phyloP scores from a whole-genome alignment of 2,888 invertebrate species.

The Agriotes lineatus region DNA sequence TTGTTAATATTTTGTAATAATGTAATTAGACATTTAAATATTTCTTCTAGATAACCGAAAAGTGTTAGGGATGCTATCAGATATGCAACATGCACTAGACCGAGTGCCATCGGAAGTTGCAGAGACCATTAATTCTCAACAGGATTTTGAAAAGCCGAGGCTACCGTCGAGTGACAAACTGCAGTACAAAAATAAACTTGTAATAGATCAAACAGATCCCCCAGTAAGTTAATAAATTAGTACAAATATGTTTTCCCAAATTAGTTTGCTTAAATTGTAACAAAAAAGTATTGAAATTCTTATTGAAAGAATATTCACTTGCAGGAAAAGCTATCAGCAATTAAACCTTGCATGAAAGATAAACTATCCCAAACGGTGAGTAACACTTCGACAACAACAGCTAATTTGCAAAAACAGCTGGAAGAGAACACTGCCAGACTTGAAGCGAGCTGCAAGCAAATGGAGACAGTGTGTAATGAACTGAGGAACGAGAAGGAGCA shows the following conservation, averaged over 20 bases:
- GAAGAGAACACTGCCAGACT: slow-evolving; percentile 62
- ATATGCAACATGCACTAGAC: slow-evolving; percentile 62
- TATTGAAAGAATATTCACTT: too few species aligned
- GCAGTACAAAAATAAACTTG: background rate
- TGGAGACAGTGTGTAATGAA: slow-evolving; percentile 60
- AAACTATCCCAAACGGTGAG: background rate
- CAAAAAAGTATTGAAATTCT: background rate
- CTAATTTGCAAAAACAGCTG: slow-evolving; percentile 59
- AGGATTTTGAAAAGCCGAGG: slow-evolving; percentile 46
- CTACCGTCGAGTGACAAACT: slow-evolving; percentile 13
- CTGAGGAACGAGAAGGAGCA: slow-evolving; percentile 61
- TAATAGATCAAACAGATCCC: background rate
- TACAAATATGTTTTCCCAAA: too few species aligned
- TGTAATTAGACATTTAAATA: background rate
- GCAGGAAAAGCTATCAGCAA: background rate
- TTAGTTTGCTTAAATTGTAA: background rate
- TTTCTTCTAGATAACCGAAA: slow-evolving; percentile 55
- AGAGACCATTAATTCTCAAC: slow-evolving; percentile 47
- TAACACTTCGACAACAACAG: slow-evolving; percentile 36
- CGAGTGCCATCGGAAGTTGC: slow-evolving; percentile 63
- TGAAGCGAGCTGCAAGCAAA: slow-evolving; percentile 60
- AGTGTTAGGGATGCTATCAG: slow-evolving; percentile 59
- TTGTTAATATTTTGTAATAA: background rate
- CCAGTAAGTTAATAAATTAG: too few species aligned
- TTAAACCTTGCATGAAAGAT: background rate